Evolutionary conservation across 2,888 invertebrate species (phyloP), one percentile per base, ranked within the genome.

Genomic region (Aspidapion aeneum): DNA sequence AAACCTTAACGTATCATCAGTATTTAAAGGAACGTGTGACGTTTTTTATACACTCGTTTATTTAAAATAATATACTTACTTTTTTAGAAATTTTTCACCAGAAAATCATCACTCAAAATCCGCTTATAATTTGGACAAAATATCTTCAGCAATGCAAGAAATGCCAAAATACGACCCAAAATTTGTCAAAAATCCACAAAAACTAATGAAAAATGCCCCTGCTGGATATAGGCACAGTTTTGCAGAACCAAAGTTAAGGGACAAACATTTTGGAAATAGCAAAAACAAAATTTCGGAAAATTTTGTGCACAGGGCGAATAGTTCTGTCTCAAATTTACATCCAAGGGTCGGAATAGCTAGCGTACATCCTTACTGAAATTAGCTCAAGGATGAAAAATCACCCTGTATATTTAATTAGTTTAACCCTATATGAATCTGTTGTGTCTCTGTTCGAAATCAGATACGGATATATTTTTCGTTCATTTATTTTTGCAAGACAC

Each of bases 211-310:
- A 18, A 72, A 72, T 19, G 73, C 70, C 58, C 62, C 72, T 0
- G 77, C 75, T 2, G 79, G 79, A 0, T 80, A 79, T 65, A 82
- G 88, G 59, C 88, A 88, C 73, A 88, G 87, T 74, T 88, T 87
- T 71, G 88, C 87, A n/a, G 88, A 88, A 70, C 84, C 86, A 64
- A 81, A 85, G 3, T 77, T 85, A 66, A 82, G 76, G 65, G 74
- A 76, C 50, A 74, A 74, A 18, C 75, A 76, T 60, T 71, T 66
- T 12, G 75, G 71, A 2, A 72, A 73, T 21, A n/a, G n/a, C n/a
- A 74, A 74, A 63, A 78, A 75, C 64, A 78, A 77, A 61, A 71
- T 75, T 58, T 77, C 73, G 63, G 72, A 74, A 2, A 79, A 80
- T 9, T 73, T 80, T 70, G 67, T 81, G 57, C 80, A 80, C 54